phyloP scores from a whole-genome alignment of 2,888 invertebrate species.

The Philhelius pedissequus region DNA sequence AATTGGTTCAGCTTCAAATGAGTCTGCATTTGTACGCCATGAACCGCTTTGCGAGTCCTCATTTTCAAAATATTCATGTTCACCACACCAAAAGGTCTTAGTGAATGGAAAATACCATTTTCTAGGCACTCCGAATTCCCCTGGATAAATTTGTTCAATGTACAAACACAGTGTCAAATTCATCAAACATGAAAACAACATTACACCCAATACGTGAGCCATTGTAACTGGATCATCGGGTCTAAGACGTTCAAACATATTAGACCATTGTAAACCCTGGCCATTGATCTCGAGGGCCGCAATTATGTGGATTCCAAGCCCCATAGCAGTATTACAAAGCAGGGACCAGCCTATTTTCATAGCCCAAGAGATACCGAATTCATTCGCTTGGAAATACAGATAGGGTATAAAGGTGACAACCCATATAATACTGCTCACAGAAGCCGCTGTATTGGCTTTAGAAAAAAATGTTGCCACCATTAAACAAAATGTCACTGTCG shows the following conservation, averaged over 20 bases:
- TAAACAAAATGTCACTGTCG: slow-evolving; percentile 86
- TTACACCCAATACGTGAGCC: slow-evolving; percentile 80
- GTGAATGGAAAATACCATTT: slow-evolving; percentile 89
- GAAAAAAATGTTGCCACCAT: slow-evolving; percentile 88
- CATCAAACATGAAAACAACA: slow-evolving; percentile 76
- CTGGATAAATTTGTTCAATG: slow-evolving; percentile 89
- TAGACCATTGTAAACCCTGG: slow-evolving; percentile 79
- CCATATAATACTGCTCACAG: slow-evolving; percentile 86
- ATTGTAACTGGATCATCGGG: slow-evolving; percentile 80
- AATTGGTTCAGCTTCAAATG: slow-evolving; percentile 80
- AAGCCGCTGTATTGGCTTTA: slow-evolving; percentile 86
- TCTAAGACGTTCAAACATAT: slow-evolving; percentile 81
- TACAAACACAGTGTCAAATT: slow-evolving; percentile 89
- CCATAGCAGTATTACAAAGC: slow-evolving; percentile 87
- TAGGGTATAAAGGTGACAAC: slow-evolving; percentile 86
- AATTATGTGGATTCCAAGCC: slow-evolving; percentile 83
- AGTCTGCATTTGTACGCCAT: slow-evolving; percentile 74
- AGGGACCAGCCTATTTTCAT: slow-evolving; percentile 83
- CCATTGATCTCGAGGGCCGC: slow-evolving; percentile 83
- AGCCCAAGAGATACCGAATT: slow-evolving; percentile 81
- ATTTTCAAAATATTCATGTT: slow-evolving; percentile 81
- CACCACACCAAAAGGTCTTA: slow-evolving; percentile 81
- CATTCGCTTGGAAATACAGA: slow-evolving; percentile 83
- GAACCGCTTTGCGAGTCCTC: slow-evolving; percentile 80
- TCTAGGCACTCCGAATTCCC: slow-evolving; percentile 88